Evolutionary conservation across 2,113 vertebrate species (phyloP).

Genomic region (Leucosticte australis): DNA sequence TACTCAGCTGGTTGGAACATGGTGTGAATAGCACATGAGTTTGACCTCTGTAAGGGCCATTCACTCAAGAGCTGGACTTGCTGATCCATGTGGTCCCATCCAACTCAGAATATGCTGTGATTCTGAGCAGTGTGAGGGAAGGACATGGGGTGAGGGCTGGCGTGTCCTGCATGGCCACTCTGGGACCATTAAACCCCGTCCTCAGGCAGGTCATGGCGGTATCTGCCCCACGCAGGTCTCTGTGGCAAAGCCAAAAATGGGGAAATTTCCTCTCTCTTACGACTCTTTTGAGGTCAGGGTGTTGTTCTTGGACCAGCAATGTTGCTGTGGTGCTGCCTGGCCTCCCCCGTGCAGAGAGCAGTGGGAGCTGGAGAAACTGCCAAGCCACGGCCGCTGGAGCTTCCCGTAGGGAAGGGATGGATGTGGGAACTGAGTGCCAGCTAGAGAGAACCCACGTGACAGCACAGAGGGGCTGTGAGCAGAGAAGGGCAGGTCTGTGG

Average conservation of each 20-base stretch:
- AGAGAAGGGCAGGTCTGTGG: neutral
- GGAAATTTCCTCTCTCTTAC: neutral
- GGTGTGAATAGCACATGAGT: neutral
- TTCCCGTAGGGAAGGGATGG: neutral
- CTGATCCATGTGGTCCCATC: neutral
- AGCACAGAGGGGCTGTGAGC: neutral
- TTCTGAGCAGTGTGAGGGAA: neutral
- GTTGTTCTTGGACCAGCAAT: neutral
- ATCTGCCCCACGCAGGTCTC: neutral
- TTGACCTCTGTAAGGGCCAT: neutral
- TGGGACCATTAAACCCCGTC: rapidly evolving
- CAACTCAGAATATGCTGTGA: neutral
- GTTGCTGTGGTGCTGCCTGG: neutral
- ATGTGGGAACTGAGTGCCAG: neutral
- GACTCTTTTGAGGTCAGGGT: neutral
- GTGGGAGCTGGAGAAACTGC: neutral
- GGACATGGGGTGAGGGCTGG: neutral
- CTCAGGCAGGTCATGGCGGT: neutral
- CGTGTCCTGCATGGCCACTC: neutral
- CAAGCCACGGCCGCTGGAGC: neutral
- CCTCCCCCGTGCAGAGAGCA: neutral
- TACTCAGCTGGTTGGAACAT: neutral
- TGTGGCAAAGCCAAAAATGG: neutral
- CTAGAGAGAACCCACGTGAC: neutral
- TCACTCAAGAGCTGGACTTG: neutral